phyloP scores from a whole-genome alignment of 2,113 vertebrate genomes.

The Tragelaphus imberbis region DNA sequence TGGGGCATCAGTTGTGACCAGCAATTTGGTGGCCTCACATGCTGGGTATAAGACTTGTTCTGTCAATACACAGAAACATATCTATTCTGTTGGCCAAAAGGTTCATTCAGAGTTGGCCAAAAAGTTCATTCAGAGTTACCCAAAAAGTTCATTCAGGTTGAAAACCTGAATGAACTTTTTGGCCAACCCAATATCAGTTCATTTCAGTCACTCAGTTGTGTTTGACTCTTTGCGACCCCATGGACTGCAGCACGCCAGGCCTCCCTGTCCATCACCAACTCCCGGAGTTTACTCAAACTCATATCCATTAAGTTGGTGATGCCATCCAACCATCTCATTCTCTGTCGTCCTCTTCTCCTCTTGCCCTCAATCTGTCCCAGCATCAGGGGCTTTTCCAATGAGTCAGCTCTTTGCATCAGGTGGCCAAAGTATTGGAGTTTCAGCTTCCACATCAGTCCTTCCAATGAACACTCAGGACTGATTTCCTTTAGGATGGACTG shows the following conservation, averaged over 20 bases:
- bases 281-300: neutral
- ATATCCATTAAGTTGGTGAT: neutral
- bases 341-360: neutral
- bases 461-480: neutral
- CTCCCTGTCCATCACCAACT: neutral
- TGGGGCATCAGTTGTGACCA: neutral
- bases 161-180: too few relatives aligned
- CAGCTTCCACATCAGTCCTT: neutral
- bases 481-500: neutral
- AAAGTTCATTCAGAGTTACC: neutral
- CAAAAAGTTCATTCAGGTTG: neutral
- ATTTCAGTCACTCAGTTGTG: neutral
- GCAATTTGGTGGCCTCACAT: neutral
- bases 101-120: neutral
- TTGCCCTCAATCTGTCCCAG: rapidly evolving
- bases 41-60: neutral
- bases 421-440: neutral
- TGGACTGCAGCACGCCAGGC: neutral
- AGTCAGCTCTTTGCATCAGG: neutral
- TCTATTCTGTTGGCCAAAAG: neutral
- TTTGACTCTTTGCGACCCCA: neutral
- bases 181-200: neutral
- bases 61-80: conserved; percentile 8
- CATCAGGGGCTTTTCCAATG: neutral
- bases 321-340: neutral